Evolutionary conservation across 2,113 vertebrate species (phyloP), one percentile per base, ranked within the genome.

Genomic region (Podilymbus podiceps): DNA sequence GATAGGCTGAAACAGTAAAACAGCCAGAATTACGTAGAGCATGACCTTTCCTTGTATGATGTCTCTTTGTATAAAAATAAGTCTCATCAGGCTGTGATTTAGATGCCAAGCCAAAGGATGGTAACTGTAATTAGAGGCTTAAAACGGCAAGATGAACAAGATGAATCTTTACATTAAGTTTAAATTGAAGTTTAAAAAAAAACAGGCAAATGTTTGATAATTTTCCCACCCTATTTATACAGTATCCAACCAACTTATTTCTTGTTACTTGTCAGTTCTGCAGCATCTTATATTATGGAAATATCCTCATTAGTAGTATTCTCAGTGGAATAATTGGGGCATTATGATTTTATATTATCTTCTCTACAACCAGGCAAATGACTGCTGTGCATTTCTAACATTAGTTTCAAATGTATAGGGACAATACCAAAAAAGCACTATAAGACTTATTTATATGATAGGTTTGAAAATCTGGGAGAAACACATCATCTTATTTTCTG

Each of bases 61-160:
- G 49, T 79, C 67, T 94, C 72, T 85, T 86, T 60, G 73, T 56
- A 82, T 49, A 96, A 96, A 95, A 96, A 93, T 92, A 95, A 89
- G 44, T 68, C 85, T 93, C 73, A 74, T 81, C 83, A 94, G 79
- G 18, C 66, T 93, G 47, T 68, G 94, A 87, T 82, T 94, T 92
- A 78, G 88, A 82, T 84, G 58, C 68, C 73, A 95, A 94, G 35
- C 56, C 88, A 92, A 89, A 85, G 76, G 83, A 84, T 81, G 60
- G 77, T 44, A 89, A 50, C 60, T 87, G 50, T 76, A 94, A 94
- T 95, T 95, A 90, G 35, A 81, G n/a, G n/a, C 72, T 95, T 94
- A 88, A 95, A 96, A 94, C 81, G 90, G 68, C 73, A 97, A 87
- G 83, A 84, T 47, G 44, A 86, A 88, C 38, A 38, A 38, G 38